phyloP scores from a whole-genome alignment of 2,888 invertebrate genomes.

The Drosophila vallismaia region DNA sequence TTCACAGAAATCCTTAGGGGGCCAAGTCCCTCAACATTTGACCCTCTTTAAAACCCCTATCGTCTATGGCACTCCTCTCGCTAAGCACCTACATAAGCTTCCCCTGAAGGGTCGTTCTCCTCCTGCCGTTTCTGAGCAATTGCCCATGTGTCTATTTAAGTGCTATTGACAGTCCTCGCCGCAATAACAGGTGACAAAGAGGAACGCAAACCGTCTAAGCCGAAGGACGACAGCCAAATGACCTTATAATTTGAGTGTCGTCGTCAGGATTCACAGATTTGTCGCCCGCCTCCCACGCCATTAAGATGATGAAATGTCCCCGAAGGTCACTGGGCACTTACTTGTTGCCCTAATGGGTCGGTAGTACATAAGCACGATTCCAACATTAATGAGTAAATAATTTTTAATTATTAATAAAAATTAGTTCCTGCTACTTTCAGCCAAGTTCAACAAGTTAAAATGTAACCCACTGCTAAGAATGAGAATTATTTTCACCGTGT shows the following conservation, averaged over 20 bases:
- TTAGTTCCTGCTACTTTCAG: not conserved
- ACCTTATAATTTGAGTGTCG: constrained; percentile 47
- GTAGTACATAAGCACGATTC: constrained; percentile 44
- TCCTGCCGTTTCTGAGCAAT: not conserved
- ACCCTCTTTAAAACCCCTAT: not conserved
- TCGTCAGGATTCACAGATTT: constrained; percentile 49
- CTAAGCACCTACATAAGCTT: constrained; percentile 1
- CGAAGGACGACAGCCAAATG: constrained; percentile 17
- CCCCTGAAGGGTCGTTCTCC: constrained; percentile 6
- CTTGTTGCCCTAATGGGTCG: constrained; percentile 74
- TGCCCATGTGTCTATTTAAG: constrained; percentile 42
- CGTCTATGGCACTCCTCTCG: constrained; percentile 6
- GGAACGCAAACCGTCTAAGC: constrained; percentile 27
- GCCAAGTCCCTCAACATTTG: too few relatives aligned
- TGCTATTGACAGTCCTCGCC: constrained; percentile 42
- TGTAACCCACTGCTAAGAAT: not conserved
- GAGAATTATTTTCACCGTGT: not conserved
- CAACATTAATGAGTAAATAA: constrained; percentile 46
- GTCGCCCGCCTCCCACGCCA: constrained; percentile 26
- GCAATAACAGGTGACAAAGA: constrained; percentile 28
- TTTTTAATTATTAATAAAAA: not conserved
- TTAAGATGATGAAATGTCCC: constrained; percentile 72
- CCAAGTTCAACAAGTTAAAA: not conserved
- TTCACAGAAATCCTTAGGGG: too few relatives aligned
- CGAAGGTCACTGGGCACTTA: constrained; percentile 48